phyloP scores from a whole-genome alignment of 64 coral and sea anemone genomes.

The Actinia tenebrosa region DNA sequence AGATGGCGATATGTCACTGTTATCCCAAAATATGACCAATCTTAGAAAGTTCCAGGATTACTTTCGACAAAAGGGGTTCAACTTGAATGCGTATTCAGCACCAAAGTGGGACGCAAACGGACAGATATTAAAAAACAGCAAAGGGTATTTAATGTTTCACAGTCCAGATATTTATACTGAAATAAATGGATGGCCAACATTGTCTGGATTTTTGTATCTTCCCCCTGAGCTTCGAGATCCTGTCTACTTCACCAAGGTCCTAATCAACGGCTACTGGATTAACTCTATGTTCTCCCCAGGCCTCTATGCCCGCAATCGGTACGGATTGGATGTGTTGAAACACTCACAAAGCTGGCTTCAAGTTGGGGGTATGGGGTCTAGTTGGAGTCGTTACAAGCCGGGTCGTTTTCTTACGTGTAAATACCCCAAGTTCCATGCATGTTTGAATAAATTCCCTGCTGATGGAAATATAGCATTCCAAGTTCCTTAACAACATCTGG shows the following conservation, averaged over 20 bases:
- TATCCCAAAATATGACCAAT: slow-evolving; percentile 8
- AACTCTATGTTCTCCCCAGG: slow-evolving; percentile 17
- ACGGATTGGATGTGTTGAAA: slow-evolving; percentile 28
- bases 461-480: slow-evolving; percentile 27
- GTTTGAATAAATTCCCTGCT: slow-evolving; percentile 14
- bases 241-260: slow-evolving; percentile 8
- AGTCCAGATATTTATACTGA: slow-evolving; percentile 28
- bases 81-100: slow-evolving; percentile 16
- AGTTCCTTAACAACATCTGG: not conserved
- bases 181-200: slow-evolving; percentile 28
- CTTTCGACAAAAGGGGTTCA: slow-evolving; percentile 17
- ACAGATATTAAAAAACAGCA: not conserved
- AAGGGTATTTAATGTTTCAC: slow-evolving; percentile 18
- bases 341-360: slow-evolving; percentile 39
- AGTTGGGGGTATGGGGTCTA: slow-evolving; percentile 21
- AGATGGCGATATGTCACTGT: slow-evolving; percentile 37
- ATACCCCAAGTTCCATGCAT: slow-evolving; percentile 19
- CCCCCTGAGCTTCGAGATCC: slow-evolving; percentile 30
- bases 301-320: slow-evolving; percentile 20
- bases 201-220: slow-evolving; percentile 11
- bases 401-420: slow-evolving; percentile 17
- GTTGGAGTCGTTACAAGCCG: slow-evolving; percentile 30
- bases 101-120: slow-evolving; percentile 25
- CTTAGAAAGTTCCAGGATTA: slow-evolving; percentile 5
- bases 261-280: slow-evolving; percentile 20